Evolutionary conservation across 2,113 vertebrate genomes (phyloP), one percentile per base, ranked within the genome.

Genomic region (Chaetura pelagica): DNA sequence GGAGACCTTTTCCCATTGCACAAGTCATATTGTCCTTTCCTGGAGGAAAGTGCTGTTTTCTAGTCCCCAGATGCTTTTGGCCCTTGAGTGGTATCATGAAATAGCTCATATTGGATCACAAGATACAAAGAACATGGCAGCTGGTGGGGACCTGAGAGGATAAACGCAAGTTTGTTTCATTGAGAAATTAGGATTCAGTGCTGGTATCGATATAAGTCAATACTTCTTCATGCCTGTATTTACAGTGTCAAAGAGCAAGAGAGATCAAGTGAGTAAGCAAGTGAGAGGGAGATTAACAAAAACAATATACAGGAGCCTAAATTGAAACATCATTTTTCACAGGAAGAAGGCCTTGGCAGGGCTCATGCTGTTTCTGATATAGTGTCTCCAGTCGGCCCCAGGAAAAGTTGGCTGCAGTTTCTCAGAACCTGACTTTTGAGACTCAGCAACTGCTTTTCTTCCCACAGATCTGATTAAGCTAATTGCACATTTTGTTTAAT

Each of bases 341-440:
- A 87, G 78, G 83, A 95, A 89, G 91, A 87, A 83, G 59, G 76
- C 69, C 94, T 81, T 88, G 96, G 92, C 68, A 91, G 57, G 61
- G 69, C 55, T 75, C 62, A 63, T 66, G 93, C 94, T 78, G 75
- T 93, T 91, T 89, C 92, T 95, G 88, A 93, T 89, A 87, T 81
- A 78, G 89, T 92, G 83, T 87, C 90, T 95, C 84, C 74, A 54
- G 73, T 64, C 52, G 15, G 92, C 94, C 73, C 69, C 79, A 80
- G 78, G 66, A 95, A 96, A 95, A 89, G 52, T 66, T 96, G 95
- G 95, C 94, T 93, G 96, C 83, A 97, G 87, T 96, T 96, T 96
- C 96, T 97, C 95, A 93, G 88, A 97, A 97, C 85, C 96, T 97
- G 96, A 55, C 91, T 97, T 97, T 97, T 95, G 88, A 97, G 96